Evolutionary conservation across 2,888 invertebrate genomes (phyloP), one percentile per base, ranked within the genome.

Genomic region (Lysandra bellargus): DNA sequence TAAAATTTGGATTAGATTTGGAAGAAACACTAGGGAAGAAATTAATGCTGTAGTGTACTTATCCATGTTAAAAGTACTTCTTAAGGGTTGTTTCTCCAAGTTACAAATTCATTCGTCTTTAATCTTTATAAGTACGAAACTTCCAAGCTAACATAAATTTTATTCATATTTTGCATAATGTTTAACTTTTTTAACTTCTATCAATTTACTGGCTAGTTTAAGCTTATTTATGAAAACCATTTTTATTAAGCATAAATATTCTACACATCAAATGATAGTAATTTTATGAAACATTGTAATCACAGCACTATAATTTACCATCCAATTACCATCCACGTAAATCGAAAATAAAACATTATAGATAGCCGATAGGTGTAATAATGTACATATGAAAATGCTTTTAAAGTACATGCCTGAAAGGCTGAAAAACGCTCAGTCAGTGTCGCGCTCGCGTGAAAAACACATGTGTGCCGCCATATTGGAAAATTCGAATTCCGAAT

Each of bases 371-470:
- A 69, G 69, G 69, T 69, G 69, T 69, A 69, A 37, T 69, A 69
- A 61, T 40, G n/a, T 44, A 23, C 44, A 17, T 57, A 57, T 57
- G 14, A 44, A 40, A n/a, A 73, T 73, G 44, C n/a, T 40, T 40
- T 73, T n/a, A 73, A 73, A 73, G 30, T 1, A 64, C 64, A 69
- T 4, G 30, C 23, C 81, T 80, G 80, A 82, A 82, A 81, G 79
- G 78, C 80, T 80, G 80, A 78, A 88, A 86, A 84, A 81, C 83
- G 86, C 88, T 90, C 89, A 93, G 93, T 93, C 84, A 80, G 84
- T 85, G 86, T 86, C 85, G 81, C 86, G 90, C 89, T 87, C 87
- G 86, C 88, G 87, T 80, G 81, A 81, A 81, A 83, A 85, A 83
- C 85, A 87, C 87, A 83, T 87, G 91, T 83, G 88, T 14, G 33